Percentiles rank a stretch among this genome's conserved stretches.
Evolutionary conservation across 2,797 vertebrate genomes (phyloP).

Genomic region (Parauchenoglanis punctatus): DNA sequence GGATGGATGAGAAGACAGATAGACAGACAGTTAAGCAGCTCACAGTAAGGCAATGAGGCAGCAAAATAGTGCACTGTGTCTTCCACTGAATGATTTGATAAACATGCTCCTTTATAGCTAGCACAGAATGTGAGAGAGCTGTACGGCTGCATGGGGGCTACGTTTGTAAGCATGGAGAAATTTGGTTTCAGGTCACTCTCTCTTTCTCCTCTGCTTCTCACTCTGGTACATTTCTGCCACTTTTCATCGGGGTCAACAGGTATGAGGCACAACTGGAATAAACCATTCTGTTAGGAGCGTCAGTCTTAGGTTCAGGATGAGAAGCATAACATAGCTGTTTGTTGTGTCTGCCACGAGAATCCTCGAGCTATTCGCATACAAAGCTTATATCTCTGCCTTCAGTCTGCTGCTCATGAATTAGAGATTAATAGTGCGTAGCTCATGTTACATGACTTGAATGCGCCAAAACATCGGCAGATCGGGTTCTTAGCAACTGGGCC

Average conservation of each 20-base stretch:
- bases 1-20: background rate
- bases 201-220: constrained; percentile 12
- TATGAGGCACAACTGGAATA: constrained; percentile 1
- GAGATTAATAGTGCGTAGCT: constrained; percentile 46
- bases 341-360: background rate
- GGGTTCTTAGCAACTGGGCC: constrained; percentile 45
- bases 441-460: constrained; percentile 42
- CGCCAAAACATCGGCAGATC: background rate
- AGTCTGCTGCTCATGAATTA: constrained; percentile 55
- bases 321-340: background rate
- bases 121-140: background rate
- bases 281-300: background rate
- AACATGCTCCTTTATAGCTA: constrained; percentile 51
- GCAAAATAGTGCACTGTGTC: constrained; percentile 30
- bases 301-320: constrained; percentile 3
- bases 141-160: constrained; percentile 36
- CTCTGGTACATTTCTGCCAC: constrained; percentile 14
- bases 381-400: constrained; percentile 19
- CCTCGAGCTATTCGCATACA: background rate
- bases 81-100: constrained; percentile 57
- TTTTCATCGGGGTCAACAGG: constrained; percentile 23
- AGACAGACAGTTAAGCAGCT: constrained; percentile 11
- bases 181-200: constrained; percentile 27
- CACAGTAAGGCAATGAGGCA: constrained; percentile 1
- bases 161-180: constrained; percentile 42